Conservation (phyloP, 2,888 invertebrate species). For the Machimus rusticus region DNA sequence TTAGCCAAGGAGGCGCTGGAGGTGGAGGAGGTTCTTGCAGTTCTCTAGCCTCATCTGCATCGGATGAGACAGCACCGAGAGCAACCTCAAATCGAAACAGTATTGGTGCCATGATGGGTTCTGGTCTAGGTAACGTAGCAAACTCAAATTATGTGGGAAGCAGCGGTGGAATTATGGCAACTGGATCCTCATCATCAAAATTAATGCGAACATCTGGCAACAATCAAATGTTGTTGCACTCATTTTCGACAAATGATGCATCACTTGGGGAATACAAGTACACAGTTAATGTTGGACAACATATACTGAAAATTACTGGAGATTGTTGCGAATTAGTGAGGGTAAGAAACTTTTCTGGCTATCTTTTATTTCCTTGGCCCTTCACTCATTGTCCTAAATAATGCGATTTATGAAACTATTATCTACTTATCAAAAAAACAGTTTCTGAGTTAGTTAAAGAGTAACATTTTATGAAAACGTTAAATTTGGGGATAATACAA, state of each 20-base stretch:
- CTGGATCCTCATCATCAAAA: slow-evolving; percentile 51
- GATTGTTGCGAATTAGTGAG: slow-evolving; percentile 84
- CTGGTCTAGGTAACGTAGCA: slow-evolving; percentile 50
- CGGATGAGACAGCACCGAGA: slow-evolving; percentile 62
- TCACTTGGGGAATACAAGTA: slow-evolving; percentile 87
- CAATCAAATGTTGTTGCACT: slow-evolving; percentile 70
- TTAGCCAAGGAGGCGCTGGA: slow-evolving; percentile 59
- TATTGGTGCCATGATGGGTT: slow-evolving; percentile 49
- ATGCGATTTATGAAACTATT: not conserved
- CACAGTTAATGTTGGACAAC: slow-evolving; percentile 83
- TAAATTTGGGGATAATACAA: too few relatives aligned
- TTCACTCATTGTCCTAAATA: too few relatives aligned
- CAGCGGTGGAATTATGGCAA: slow-evolving; percentile 31
- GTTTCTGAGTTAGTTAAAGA: not conserved
- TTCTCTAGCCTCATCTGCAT: slow-evolving; percentile 79
- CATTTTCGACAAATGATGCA: slow-evolving; percentile 84
- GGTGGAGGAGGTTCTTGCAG: slow-evolving; percentile 77
- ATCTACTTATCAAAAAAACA: not conserved
- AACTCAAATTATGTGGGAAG: slow-evolving; percentile 47
- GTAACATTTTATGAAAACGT: too few relatives aligned
- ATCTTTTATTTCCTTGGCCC: not conserved
- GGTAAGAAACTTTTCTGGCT: slow-evolving; percentile 63
- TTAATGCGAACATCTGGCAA: slow-evolving; percentile 39
- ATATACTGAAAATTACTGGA: slow-evolving; percentile 85
- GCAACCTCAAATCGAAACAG: slow-evolving; percentile 53